These are phyloP conservation scores for Apoderus coryli DNA, from an alignment of 2,888 invertebrate species.

Conservation along the genomic window DNA sequence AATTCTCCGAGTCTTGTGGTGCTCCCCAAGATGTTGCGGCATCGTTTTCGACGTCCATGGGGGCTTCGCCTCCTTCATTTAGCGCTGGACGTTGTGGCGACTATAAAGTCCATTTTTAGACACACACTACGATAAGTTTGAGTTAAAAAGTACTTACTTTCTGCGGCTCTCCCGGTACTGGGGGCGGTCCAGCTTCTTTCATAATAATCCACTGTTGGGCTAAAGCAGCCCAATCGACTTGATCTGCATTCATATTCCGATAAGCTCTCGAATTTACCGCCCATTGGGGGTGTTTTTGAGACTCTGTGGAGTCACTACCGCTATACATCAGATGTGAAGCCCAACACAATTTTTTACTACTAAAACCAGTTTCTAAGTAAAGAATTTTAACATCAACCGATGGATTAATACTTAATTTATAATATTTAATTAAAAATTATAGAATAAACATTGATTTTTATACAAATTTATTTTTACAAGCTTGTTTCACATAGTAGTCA, in stretches of 20 bases:
- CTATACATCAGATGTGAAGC: slow-evolving; percentile 46
- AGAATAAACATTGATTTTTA: too few relatives aligned
- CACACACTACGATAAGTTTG: background rate
- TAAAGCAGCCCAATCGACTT: slow-evolving; percentile 89
- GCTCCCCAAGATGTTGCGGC: slow-evolving; percentile 34
- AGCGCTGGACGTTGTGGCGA: slow-evolving; percentile 4
- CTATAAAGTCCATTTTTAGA: background rate
- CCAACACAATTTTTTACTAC: too few relatives aligned
- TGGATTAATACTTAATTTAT: too few relatives aligned
- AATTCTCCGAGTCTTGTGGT: slow-evolving; percentile 32
- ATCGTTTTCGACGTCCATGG: slow-evolving; percentile 73
- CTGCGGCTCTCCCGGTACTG: slow-evolving; percentile 21
- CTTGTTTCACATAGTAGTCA: too few relatives aligned
- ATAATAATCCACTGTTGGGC: slow-evolving; percentile 98
- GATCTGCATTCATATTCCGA: slow-evolving; percentile 65
- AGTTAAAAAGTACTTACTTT: too few relatives aligned
- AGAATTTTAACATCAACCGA: too few relatives aligned
- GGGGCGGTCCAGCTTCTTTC: slow-evolving; percentile 56
- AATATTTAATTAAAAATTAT: too few relatives aligned
- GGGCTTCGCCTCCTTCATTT: slow-evolving; percentile 61
- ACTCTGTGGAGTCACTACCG: slow-evolving; percentile 38
- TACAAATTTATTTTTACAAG: too few relatives aligned
- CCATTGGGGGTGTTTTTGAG: slow-evolving; percentile 56
- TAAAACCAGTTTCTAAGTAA: too few relatives aligned
- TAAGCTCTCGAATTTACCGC: slow-evolving; percentile 68